These are phyloP conservation scores for Falco peregrinus DNA, from an alignment of 2,797 vertebrate species.

Conservation along the genomic window DNA sequence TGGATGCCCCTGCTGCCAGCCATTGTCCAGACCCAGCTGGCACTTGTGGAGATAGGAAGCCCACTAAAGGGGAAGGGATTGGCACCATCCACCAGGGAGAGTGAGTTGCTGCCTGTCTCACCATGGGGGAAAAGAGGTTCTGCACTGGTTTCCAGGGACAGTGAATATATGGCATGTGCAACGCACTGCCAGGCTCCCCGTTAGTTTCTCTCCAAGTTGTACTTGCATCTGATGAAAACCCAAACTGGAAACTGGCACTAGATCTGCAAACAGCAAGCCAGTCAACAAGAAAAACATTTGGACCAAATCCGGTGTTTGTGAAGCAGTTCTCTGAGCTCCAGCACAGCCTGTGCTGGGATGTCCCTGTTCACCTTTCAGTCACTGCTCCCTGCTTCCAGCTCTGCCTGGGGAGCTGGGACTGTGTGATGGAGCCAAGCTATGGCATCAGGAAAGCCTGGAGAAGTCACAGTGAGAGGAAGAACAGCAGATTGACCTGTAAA, in stretches of 20 bases:
- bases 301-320: background rate
- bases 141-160: background rate
- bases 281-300: background rate
- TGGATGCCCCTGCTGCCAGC: background rate
- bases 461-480: background rate
- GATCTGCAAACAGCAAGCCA: background rate
- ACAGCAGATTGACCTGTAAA: background rate
- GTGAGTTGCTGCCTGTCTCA: background rate
- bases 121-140: background rate
- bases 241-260: background rate
- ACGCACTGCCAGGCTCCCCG: background rate
- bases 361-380: background rate
- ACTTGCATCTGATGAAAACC: background rate
- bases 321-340: background rate
- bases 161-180: background rate
- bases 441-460: background rate
- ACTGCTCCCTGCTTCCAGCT: background rate
- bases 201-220: background rate
- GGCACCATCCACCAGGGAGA: background rate
- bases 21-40: background rate
- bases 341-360: background rate
- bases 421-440: rapidly evolving
- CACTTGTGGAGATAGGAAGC: background rate
- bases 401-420: background rate
- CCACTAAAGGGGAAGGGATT: background rate